Percentiles rank a stretch among this genome's conserved stretches.
These are phyloP conservation scores for Oryzias curvinotus DNA, from an alignment of 2,113 vertebrate species.

Conservation along the genomic window DNA sequence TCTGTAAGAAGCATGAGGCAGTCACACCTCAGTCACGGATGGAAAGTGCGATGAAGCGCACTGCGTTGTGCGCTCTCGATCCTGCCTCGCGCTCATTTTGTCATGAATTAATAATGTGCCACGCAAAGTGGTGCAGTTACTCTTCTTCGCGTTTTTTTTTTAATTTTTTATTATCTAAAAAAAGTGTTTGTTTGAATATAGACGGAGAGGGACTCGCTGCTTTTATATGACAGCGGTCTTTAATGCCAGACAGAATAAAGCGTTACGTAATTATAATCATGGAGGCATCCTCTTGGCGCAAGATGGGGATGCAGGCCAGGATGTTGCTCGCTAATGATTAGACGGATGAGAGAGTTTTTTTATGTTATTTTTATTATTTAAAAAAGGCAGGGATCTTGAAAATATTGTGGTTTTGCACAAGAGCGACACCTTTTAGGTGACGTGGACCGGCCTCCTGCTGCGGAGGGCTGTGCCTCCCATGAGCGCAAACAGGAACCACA, in stretches of 20 bases:
- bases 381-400: too few species aligned
- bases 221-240: conserved; percentile 10
- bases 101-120: conserved; percentile 60
- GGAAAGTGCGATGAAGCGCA: conserved; percentile 16
- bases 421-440: conserved; percentile 27
- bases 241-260: conserved; percentile 49
- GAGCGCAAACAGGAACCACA: too few species aligned
- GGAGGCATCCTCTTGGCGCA: conserved; percentile 52
- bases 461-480: conserved; percentile 1
- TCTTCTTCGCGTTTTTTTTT: not conserved
- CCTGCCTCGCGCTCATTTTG: conserved; percentile 46
- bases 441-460: conserved; percentile 23
- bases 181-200: not conserved
- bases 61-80: conserved; percentile 3
- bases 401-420: conserved; percentile 2
- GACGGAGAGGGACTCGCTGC: not conserved
- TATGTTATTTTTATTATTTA: too few species aligned
- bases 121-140: conserved; percentile 8
- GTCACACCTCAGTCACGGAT: conserved; percentile 5
- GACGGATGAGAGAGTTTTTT: too few species aligned
- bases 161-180: not conserved
- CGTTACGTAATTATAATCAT: conserved; percentile 65
- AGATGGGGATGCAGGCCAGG: conserved; percentile 36
- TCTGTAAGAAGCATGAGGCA: not conserved
- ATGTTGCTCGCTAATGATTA: conserved; percentile 10